phyloP scores from a whole-genome alignment of 2,888 invertebrate species.

The Hydropsyche betteni region DNA sequence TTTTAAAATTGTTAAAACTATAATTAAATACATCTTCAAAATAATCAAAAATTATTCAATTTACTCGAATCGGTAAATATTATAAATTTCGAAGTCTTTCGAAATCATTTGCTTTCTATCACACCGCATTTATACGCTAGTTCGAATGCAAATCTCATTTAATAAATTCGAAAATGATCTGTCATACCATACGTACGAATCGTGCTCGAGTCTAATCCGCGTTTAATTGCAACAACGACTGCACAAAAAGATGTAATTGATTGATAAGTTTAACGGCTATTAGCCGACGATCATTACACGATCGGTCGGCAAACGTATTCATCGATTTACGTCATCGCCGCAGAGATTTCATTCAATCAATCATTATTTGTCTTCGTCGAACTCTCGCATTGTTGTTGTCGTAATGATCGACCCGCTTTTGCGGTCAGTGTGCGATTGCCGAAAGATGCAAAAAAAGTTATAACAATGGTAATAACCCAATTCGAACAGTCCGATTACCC shows the following conservation, averaged over 20 bases:
- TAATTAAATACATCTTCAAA: too few species aligned
- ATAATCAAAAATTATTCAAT: too few species aligned
- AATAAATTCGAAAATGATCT: too few species aligned
- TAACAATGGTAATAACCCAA: slow-evolving; percentile 33
- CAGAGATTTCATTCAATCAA: slow-evolving; percentile 28
- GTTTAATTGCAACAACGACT: slow-evolving; percentile 12
- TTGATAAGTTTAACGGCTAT: slow-evolving; percentile 25
- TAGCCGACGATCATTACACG: slow-evolving; percentile 17
- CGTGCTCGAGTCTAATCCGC: background rate
- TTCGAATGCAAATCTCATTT: too few species aligned
- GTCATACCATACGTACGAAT: too few species aligned
- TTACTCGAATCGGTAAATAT: too few species aligned
- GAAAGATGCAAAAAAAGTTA: background rate
- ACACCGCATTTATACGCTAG: too few species aligned
- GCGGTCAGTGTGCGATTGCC: slow-evolving; percentile 21
- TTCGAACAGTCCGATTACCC: slow-evolving; percentile 6
- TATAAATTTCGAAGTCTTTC: too few species aligned
- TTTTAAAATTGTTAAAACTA: too few species aligned
- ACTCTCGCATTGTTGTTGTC: background rate
- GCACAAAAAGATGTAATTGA: slow-evolving; percentile 10
- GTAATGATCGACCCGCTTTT: slow-evolving; percentile 14
- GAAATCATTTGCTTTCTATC: too few species aligned
- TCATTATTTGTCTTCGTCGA: slow-evolving; percentile 36
- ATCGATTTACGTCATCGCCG: background rate
- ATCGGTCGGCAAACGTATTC: slow-evolving; percentile 27